Conservation (phyloP, 1,140 invertebrate species). For the Conus ventricosus region DNA sequence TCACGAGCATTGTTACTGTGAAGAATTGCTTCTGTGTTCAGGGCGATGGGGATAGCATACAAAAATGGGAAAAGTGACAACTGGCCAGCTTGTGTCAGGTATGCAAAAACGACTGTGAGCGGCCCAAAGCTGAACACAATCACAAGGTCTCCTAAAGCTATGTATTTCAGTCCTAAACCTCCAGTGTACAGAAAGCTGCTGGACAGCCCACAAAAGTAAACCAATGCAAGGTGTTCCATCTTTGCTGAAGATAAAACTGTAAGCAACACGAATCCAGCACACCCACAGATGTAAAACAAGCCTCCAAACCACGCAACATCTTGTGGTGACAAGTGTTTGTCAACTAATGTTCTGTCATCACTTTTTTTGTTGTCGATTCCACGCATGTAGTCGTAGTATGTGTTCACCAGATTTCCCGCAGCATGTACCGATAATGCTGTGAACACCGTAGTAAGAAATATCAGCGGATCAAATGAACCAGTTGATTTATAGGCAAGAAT, state of each 20-base stretch:
- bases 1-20: constrained; percentile 96
- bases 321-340: constrained; percentile 89
- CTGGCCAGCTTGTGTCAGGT: constrained; percentile 91
- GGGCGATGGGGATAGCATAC: constrained; percentile 93
- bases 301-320: constrained; percentile 92
- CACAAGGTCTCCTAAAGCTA: constrained; percentile 91
- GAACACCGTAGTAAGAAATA: constrained; percentile 86
- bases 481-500: constrained; percentile 87
- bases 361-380: constrained; percentile 89
- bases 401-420: constrained; percentile 97
- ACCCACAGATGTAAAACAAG: constrained; percentile 90
- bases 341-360: constrained; percentile 94
- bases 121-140: constrained; percentile 95
- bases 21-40: constrained; percentile 95
- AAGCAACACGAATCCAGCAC: constrained; percentile 89
- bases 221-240: constrained; percentile 94
- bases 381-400: constrained; percentile 95
- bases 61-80: constrained; percentile 82
- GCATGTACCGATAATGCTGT: constrained; percentile 94
- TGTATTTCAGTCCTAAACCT: constrained; percentile 92
- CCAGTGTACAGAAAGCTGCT: constrained; percentile 87
- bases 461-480: constrained; percentile 85
- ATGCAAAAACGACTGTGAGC: constrained; percentile 94
- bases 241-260: constrained; percentile 88
- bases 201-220: constrained; percentile 96